Evolutionary conservation across 2,888 invertebrate genomes (phyloP), one percentile per base, ranked within the genome.

Genomic region (Caenorhabditis macrosperma): DNA sequence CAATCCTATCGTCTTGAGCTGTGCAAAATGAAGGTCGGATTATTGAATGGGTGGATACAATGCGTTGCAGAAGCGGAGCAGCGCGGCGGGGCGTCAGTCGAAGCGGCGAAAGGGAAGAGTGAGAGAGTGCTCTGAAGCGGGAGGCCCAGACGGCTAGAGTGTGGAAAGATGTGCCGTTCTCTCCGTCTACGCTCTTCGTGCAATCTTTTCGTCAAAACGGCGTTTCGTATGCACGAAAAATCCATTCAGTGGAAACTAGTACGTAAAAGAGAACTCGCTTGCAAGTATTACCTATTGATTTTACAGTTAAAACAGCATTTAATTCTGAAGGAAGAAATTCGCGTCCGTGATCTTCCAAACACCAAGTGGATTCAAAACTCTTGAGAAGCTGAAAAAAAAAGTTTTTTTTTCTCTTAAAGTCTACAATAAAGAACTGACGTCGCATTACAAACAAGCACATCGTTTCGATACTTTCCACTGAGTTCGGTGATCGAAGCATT

Each of bases 281-380:
- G 38, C 6, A 38, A 38, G 41, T 10, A 57, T 15, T 9, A 17
- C 28, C 46, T 7, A 20, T 61, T 52, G 12, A 63, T 54, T 48
- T 63, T 50, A 33, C 24, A 20, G 9, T 4, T 55, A 10, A 4
- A 41, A 7, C 24, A n/a, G n/a, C 41, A 28, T 52, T 54, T 20
- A 61, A 26, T 63, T 64, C 17, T 64, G 44, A 20, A 78, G 2
- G 17, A 79, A 77, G 30, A 81, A 74, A 63, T 86, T 86, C 52
- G 79, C 74, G 52, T 69, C 59, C 0, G 84, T 80, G 22, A 82
- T 66, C 60, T 85, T 86, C 86, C 86, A 86, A 3, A 75, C 48
- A 20, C 85, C 85, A 4, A 84, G 69, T 9, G 86, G 86, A 50
- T 85, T 85, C 20, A 86, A 55, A 17, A 85, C 78, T 24, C 86